Evolutionary conservation across 2,113 vertebrate genomes (phyloP).

Genomic region (Hippolais icterina): DNA sequence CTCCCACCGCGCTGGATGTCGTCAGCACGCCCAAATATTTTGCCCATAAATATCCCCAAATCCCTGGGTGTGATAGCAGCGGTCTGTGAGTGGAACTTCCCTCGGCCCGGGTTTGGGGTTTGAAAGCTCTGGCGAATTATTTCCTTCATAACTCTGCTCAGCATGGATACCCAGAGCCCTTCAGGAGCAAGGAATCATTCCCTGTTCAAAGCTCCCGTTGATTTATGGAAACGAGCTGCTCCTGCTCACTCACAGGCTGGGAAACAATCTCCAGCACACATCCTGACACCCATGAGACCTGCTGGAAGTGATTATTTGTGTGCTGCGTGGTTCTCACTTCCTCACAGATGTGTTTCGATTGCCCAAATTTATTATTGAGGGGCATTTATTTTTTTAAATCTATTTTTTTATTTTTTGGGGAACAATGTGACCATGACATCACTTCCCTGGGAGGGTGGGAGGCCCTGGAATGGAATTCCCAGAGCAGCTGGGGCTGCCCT

Average conservation of each 20-base stretch:
- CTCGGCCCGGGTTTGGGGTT: neutral
- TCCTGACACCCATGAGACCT: fast-evolving
- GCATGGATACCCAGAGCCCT: neutral
- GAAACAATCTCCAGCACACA: fast-evolving
- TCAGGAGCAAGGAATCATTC: neutral
- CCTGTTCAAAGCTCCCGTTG: neutral
- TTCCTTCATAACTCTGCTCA: neutral
- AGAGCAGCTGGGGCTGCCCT: neutral
- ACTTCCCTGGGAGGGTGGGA: neutral
- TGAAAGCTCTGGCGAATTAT: neutral
- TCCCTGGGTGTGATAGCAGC: neutral
- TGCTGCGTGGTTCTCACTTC: neutral
- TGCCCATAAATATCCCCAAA: neutral
- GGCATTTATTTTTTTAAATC: too few species aligned
- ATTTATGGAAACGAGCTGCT: neutral
- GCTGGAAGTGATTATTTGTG: neutral
- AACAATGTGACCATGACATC: neutral
- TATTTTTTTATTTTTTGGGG: neutral
- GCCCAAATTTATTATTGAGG: neutral
- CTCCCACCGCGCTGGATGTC: neutral
- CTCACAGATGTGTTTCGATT: fast-evolving
- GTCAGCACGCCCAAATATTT: neutral
- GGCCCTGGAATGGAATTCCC: neutral
- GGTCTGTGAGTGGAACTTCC: neutral
- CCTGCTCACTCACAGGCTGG: neutral